Evolutionary conservation across 2,113 vertebrate genomes (phyloP), one percentile per base, ranked within the genome.

Genomic region (Proteles cristata): DNA sequence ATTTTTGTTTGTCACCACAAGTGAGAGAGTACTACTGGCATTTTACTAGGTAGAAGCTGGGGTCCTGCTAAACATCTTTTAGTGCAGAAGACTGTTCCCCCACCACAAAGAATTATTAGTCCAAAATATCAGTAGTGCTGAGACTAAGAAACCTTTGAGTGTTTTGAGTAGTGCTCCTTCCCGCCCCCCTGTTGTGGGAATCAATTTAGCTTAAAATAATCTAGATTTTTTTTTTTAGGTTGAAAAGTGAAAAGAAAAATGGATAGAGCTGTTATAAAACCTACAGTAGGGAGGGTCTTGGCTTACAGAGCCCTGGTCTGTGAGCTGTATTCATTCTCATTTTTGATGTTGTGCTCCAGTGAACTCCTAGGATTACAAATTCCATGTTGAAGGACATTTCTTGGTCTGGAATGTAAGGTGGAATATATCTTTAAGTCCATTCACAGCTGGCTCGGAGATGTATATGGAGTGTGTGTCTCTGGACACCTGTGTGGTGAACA

Each of bases 171-270:
- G 25, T 61, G 58, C 6, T 61, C 21, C 7, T 21, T 19, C 19
- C 7, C 0, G 21, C 2, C 21, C 58, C 58, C 58, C 58, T 19
- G 2, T 12, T 50, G 50, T 2, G 6, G 58, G 2, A 82, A 63
- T 63, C 73, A 50, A 1, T 89, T 97, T 81, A 61, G n/a, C 65
- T 90, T 90, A 88, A 96, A 87, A 17, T 92, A 83, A 31, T 68
- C 15, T 23, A 92, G 11, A n/a, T 66, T 25, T 45, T 90, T 71
- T 61, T 12, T 65, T 79, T 69, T 83, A 55, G 25, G 17, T 23
- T 93, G 31, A 66, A 90, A 50, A 73, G 19, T 66, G 14, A 79
- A 74, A 82, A 50, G n/a, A 21, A 87, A 90, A 81, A 4, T 7
- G 12, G 35, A 2, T 61, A 63, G 74, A 53, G 35, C n/a, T 92